Evolutionary conservation across 2,888 invertebrate genomes (phyloP).

Genomic region (Elysia crispata): DNA sequence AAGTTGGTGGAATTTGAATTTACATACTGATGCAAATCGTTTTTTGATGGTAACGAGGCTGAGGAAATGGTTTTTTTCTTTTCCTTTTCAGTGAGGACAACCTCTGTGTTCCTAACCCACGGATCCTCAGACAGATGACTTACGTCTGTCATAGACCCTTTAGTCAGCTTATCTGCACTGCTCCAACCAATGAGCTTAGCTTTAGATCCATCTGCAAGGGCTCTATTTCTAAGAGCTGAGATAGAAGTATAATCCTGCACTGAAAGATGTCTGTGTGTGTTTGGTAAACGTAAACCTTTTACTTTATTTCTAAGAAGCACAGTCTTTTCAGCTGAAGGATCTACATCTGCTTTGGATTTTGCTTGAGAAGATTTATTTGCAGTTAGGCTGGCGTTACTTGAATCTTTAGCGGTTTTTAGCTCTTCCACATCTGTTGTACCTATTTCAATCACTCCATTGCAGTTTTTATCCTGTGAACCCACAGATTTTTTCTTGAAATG

Average conservation of each 20-base stretch:
- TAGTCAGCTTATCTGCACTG: conserved; percentile 58
- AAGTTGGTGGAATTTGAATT: neutral
- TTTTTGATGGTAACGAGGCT: neutral
- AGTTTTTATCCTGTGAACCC: neutral
- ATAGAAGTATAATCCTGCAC: conserved; percentile 17
- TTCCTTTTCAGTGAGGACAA: neutral
- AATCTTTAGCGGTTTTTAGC: no score
- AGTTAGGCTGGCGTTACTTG: no score
- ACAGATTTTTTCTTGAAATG: conserved; percentile 5
- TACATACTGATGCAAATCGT: neutral
- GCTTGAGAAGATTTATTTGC: no score
- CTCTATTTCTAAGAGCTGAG: conserved; percentile 23
- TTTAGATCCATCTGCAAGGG: conserved; percentile 46
- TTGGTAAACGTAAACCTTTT: conserved; percentile 41
- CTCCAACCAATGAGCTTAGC: conserved; percentile 59
- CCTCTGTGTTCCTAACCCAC: conserved; percentile 57
- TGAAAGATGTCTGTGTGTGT: conserved; percentile 41
- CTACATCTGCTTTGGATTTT: no score
- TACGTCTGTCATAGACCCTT: conserved; percentile 59
- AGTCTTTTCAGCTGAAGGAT: conserved; percentile 41
- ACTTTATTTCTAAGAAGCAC: conserved; percentile 30
- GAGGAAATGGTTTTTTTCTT: no score
- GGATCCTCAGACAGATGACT: conserved; percentile 63
- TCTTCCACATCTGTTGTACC: no score
- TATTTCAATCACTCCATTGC: no score